Base-by-base conservation (phyloP, 2,888 invertebrate genomes). In the Ypsolopha sequella region DNA sequence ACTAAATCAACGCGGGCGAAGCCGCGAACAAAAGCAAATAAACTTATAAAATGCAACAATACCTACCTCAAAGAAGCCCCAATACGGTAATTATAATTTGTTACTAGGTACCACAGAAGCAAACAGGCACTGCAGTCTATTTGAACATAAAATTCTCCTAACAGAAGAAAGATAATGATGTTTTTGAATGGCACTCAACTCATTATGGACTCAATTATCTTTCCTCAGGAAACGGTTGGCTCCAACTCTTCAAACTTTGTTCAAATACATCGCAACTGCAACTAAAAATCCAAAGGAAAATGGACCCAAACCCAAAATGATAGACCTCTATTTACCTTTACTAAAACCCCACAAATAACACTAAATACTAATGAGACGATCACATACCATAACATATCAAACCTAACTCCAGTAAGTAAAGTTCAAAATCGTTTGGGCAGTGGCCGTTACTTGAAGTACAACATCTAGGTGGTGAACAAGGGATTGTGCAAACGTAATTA, bases 401-500 rank as follows among this genome's bases (percentile, higher is more conserved):
- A 60, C 53, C 61, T 61, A 60, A 8, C 8, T 8, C 3, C 8
- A 24, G 24, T 49, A 11, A 36, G 43, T 68, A 77, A 60, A 65
- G 69, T 65, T 51, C 54, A 58, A 50, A 61, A 60, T 73, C 11
- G 55, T 53, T 53, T 72, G 66, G 50, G 48, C 49, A 51, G 53
- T 56, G 57, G 57, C 58, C 62, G 64, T 62, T 68, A 67, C 68
- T 63, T 68, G 68, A 66, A 66, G 68, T 67, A 69, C 64, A 67
- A 67, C 66, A 72, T 68, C 60, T 62, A 68, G 64, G 70, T 47
- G 36, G 36, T 36, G 11, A 14, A 47, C 13, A 36, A 70, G 68
- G 75, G 76, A 79, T 79, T 73, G 75, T 78, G 75, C 78, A 77
- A 73, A 73, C 72, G 74, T 81, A 82, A 82, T 82, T 80, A 81